Evolutionary conservation across 1,140 invertebrate genomes (phyloP), one percentile per base, ranked within the genome.

Genomic region (Drosophila ohnishii): DNA sequence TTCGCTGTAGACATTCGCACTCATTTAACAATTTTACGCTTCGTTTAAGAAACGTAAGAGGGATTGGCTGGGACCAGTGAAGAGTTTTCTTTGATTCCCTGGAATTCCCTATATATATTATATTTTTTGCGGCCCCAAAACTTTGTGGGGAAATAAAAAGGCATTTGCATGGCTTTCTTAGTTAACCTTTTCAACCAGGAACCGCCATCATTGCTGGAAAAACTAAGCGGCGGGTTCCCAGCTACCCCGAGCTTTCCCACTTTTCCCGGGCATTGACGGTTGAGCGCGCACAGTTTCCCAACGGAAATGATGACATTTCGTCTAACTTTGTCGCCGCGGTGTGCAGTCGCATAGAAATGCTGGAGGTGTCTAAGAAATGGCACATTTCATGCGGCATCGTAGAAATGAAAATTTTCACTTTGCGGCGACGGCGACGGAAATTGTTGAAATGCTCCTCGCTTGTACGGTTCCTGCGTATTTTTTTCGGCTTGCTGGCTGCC

Each of bases 11-110:
- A 74, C 63, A 57, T 87, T 90, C 70, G 80, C 88, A 90, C 88
- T 90, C 82, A 90, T 87, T 90, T 90, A 90, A 90, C 85, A 90
- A 89, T 90, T 89, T 89, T 70, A 89, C 81, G 86, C 86, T 89
- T 89, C 85, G 85, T 90, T 89, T 82, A 82, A 73, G 75, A 57
- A 66, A 48, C 82, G 75, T 86, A 59, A 75, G 76, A 71, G 71
- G 71, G 64, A 78, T 75, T 75, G 80, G 56, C 59, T 30, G 28
- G 22, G 35, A 34, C 55, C 42, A 56, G 28, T 19, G 42, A 59
- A 71, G 53, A 45, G 61, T 58, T 57, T 40, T 60, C 61, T 84
- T 80, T 80, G 62, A 73, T 77, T 69, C 55, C 37, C 35, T 39
- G 50, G 25, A 61, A 59, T 71, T 50, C 40, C 10, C 47, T 32